Conservation (phyloP, 2,888 invertebrate genomes). For the Rhamnusium bicolor region DNA sequence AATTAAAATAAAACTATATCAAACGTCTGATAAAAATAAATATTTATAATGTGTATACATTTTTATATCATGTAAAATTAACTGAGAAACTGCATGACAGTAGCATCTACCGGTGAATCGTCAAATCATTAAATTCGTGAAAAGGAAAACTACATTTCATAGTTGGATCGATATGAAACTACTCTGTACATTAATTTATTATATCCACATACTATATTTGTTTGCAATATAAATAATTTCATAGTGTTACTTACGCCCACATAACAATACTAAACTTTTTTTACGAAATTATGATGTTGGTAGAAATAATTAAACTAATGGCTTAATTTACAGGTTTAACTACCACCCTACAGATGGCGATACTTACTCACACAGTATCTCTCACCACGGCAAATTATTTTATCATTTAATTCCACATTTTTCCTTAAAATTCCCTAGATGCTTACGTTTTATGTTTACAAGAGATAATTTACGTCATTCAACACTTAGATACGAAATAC, state of each 20-base stretch:
- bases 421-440: background rate
- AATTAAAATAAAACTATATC: too few relatives aligned
- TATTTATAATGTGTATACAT: too few relatives aligned
- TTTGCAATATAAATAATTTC: too few relatives aligned
- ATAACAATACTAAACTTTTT: too few relatives aligned
- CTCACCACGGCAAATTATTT: background rate
- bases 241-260: too few relatives aligned
- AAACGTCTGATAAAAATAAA: too few relatives aligned
- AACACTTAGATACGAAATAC: background rate
- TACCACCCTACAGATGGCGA: slow-evolving; percentile 10
- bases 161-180: too few relatives aligned
- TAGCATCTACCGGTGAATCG: background rate
- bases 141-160: background rate
- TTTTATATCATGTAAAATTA: too few relatives aligned
- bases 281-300: background rate
- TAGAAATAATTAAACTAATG: background rate
- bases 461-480: background rate
- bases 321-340: background rate
- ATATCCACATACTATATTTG: too few relatives aligned
- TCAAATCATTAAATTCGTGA: background rate
- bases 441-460: background rate
- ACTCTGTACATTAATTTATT: too few relatives aligned
- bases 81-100: too few relatives aligned
- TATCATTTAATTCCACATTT: background rate
- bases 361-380: background rate